Percentiles rank a stretch among this genome's conserved stretches.
Evolutionary conservation across 1,140 invertebrate genomes (phyloP).

Genomic region (Platyscapa corneri): DNA sequence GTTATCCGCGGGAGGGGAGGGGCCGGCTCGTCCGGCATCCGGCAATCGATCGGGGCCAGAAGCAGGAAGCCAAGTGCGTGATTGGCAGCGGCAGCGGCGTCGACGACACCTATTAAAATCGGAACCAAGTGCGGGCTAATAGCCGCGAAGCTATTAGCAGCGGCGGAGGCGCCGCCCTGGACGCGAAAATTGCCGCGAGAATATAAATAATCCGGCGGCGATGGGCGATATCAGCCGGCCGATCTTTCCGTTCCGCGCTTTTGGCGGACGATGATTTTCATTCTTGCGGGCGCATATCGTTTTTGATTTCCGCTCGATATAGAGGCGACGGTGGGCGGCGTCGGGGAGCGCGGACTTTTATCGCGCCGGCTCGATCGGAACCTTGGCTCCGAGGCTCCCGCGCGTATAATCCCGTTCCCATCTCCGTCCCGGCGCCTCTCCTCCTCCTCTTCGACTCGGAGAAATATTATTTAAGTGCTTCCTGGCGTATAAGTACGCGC

Average conservation of each 20-base stretch:
- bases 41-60: constrained; percentile 54
- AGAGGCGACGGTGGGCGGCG: constrained; percentile 58
- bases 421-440: constrained; percentile 56
- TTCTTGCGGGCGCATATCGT: constrained; percentile 61
- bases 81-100: constrained; percentile 57
- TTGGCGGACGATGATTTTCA: constrained; percentile 49
- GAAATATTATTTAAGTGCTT: constrained; percentile 75
- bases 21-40: constrained; percentile 5
- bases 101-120: constrained; percentile 61
- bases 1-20: not conserved
- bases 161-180: constrained; percentile 48
- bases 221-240: not conserved
- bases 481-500: constrained; percentile 73
- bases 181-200: constrained; percentile 9
- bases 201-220: constrained; percentile 3
- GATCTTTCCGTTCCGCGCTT: constrained; percentile 42
- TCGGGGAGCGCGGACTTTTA: constrained; percentile 36
- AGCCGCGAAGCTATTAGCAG: constrained; percentile 60
- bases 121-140: constrained; percentile 58
- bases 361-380: constrained; percentile 63
- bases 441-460: constrained; percentile 62
- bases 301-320: constrained; percentile 72
- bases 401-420: constrained; percentile 57
- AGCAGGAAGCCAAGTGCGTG: constrained; percentile 57
- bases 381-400: constrained; percentile 61